These are phyloP conservation scores for Sander vitreus DNA, from an alignment of 2,113 vertebrate species.

Conservation along the genomic window DNA sequence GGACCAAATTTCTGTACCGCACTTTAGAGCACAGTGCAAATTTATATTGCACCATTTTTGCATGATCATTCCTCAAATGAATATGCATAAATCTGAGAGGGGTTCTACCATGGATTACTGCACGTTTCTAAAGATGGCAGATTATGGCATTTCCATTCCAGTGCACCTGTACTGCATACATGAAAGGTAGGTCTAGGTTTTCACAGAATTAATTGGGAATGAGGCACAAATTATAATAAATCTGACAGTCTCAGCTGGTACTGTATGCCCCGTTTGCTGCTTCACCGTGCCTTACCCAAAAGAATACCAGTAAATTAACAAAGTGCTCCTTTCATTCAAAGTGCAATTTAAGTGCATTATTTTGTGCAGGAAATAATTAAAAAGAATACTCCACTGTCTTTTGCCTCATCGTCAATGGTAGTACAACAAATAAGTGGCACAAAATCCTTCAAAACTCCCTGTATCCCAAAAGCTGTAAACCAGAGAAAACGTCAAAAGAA, in stretches of 20 bases:
- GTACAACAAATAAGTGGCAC: neutral
- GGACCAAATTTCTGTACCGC: neutral
- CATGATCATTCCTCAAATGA: neutral
- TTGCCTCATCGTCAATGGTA: neutral
- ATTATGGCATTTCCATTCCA: neutral
- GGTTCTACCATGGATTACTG: constrained; percentile 2
- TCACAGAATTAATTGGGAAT: constrained; percentile 18
- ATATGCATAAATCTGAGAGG: neutral
- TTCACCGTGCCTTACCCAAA: neutral
- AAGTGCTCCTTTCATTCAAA: constrained; percentile 12
- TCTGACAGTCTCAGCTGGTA: constrained; percentile 20
- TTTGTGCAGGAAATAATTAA: neutral
- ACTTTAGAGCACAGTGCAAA: neutral
- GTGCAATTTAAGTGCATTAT: constrained; percentile 24
- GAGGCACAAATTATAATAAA: constrained; percentile 18
- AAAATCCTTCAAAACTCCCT: neutral
- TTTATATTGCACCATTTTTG: neutral
- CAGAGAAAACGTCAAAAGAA: neutral
- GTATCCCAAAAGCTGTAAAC: neutral
- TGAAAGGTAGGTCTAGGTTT: neutral
- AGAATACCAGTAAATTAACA: constrained; percentile 12
- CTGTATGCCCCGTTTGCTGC: constrained; percentile 17
- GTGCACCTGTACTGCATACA: constrained; percentile 23
- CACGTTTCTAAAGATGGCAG: constrained; percentile 8
- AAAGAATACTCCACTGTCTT: neutral